Evolutionary conservation across 2,797 vertebrate genomes (phyloP), one percentile per base, ranked within the genome.

Genomic region (Microchirus variegatus): DNA sequence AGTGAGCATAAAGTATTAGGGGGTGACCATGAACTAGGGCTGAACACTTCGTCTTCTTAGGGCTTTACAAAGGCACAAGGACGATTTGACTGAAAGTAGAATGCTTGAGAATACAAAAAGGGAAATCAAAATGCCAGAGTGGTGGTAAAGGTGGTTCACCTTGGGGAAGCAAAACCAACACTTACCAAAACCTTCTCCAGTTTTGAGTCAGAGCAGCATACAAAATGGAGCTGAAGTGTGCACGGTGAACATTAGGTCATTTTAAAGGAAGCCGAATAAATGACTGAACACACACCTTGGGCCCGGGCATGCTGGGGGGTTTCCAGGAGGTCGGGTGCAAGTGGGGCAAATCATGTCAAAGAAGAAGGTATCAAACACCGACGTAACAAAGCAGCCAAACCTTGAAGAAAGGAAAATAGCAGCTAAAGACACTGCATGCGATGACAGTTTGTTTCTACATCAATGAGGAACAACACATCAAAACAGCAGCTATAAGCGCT

Each of bases 231-330:
- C 50, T 61, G 41, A 50, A 82, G 75, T 75, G 70, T 70, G 79
- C 59, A 72, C 60, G 66, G 69, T 15, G 62, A 57, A 77, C 77
- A 86, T 83, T 86, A 87, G 86, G 78, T 85, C 76, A 86, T 92
- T 92, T 89, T 78, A 88, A 85, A 91, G 81, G 84, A 91, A 90
- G 81, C 84, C 19, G 83, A 88, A 83, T 89, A 90, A 92, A 90
- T 87, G 85, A 91, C 86, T 89, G 84, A 90, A 91, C 86, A 87
- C 86, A 87, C 84, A 87, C 88, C 87, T 88, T 38, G 84, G 86
- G 83, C 90, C 75, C 2, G 74, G 75, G 77, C 83, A 77, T 81
- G 89, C 88, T 67, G 70, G 81, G 87, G 88, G 89, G 85, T 86
- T 89, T 91, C 87, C 83, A 85, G 77, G 73, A 85, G 88, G 88